These are phyloP conservation scores for Heterohyrax brucei DNA, from an alignment of 2,797 vertebrate species.

Conservation along the genomic window DNA sequence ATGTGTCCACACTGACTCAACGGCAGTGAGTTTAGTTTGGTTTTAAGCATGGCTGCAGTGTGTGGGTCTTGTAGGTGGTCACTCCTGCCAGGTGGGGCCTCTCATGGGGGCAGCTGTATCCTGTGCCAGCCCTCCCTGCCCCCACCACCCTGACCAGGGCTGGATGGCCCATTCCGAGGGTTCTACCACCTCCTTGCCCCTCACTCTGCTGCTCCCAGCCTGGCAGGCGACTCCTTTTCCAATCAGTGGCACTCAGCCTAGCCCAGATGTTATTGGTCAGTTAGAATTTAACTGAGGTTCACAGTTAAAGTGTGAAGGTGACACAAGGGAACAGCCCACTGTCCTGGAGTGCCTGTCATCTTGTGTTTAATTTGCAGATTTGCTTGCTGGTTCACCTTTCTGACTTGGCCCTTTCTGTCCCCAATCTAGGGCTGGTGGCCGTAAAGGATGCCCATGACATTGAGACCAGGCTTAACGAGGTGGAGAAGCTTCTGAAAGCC, in stretches of 20 bases:
- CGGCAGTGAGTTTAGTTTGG: no score
- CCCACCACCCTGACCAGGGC: rapidly evolving
- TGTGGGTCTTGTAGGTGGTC: background rate
- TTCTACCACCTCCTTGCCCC: no score
- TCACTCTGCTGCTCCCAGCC: rapidly evolving
- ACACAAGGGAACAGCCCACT: rapidly evolving
- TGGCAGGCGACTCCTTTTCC: background rate
- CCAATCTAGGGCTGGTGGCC: slow-evolving; percentile 94
- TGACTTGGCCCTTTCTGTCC: slow-evolving; percentile 63
- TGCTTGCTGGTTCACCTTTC: background rate
- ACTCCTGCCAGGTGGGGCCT: no score
- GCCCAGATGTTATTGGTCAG: background rate
- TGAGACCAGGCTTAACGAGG: slow-evolving; percentile 97
- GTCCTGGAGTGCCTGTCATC: rapidly evolving
- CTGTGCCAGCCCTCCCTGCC: background rate
- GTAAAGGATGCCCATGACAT: slow-evolving; percentile 97
- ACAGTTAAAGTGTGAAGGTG: background rate
- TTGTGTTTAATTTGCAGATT: background rate
- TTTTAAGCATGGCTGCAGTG: background rate
- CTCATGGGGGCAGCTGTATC: no score
- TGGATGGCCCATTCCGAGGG: rapidly evolving
- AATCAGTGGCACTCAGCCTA: rapidly evolving
- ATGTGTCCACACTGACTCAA: no score
- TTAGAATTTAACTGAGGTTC: background rate
- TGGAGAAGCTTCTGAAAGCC: slow-evolving; percentile 96